Conservation (phyloP, 2,113 vertebrate species). For the Neogobius melanostomus region DNA sequence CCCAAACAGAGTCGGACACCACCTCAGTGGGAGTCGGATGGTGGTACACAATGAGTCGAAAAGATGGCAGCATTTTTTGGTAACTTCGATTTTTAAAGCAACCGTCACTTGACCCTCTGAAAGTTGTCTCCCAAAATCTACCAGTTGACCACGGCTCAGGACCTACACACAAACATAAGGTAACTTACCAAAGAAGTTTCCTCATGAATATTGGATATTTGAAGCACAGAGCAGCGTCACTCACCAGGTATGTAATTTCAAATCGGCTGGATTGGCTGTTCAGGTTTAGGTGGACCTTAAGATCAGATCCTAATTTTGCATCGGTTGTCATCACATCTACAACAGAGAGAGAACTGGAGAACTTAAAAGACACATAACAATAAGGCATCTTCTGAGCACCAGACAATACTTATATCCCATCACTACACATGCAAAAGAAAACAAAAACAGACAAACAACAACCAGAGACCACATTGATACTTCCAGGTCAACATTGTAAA, state of each 20-base stretch:
- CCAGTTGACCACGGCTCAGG: constrained; percentile 74
- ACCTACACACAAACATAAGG: constrained; percentile 52
- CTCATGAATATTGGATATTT: too few species aligned
- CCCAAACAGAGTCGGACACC: constrained; percentile 82
- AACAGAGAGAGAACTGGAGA: background rate
- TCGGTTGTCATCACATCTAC: constrained; percentile 36
- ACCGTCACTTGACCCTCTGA: constrained; percentile 66
- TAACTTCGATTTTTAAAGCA: constrained; percentile 46
- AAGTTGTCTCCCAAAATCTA: constrained; percentile 37
- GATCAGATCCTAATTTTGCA: constrained; percentile 35
- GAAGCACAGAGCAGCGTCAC: constrained; percentile 9
- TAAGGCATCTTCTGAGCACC: background rate
- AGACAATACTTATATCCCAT: background rate
- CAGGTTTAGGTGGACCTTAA: constrained; percentile 62
- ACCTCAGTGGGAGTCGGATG: constrained; percentile 66
- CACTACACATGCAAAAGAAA: too few species aligned
- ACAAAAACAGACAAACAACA: too few species aligned
- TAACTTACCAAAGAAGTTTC: background rate
- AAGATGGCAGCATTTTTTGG: constrained; percentile 75
- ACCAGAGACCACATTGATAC: too few species aligned
- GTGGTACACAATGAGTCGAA: constrained; percentile 77
- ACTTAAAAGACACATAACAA: background rate
- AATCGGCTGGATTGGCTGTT: background rate
- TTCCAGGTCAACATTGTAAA: too few species aligned
- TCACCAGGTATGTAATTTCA: constrained; percentile 77